A percentile compares a stretch with the other conserved stretches of the same genome.
Conservation (phyloP, 2,888 invertebrate genomes). For the Peribatodes rhomboidaria region DNA sequence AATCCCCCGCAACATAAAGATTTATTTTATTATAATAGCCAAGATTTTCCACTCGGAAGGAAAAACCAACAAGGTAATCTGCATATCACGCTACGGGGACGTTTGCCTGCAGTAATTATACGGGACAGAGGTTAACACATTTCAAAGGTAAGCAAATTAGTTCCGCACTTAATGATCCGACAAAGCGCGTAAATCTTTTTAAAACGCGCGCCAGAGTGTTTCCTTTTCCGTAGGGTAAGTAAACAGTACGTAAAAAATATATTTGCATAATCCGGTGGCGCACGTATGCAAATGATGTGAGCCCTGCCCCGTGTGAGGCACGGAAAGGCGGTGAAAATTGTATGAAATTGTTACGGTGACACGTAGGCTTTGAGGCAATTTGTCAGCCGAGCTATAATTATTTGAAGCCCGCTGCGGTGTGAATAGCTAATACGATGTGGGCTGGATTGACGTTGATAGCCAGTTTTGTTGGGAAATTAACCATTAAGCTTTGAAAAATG, state of each 20-base stretch:
- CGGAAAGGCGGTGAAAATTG: conserved; percentile 80
- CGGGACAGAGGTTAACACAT: conserved; percentile 83
- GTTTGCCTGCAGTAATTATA: conserved; percentile 77
- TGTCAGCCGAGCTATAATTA: conserved; percentile 84
- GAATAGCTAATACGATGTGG: conserved; percentile 63
- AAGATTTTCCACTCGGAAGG: conserved; percentile 45
- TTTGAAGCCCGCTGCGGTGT: conserved; percentile 64
- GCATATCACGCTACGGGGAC: conserved; percentile 81
- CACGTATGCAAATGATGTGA: conserved; percentile 81
- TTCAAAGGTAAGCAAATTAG: conserved; percentile 87
- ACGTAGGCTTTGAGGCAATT: conserved; percentile 82
- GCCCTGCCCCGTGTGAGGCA: conserved; percentile 72
- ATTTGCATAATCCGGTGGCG: conserved; percentile 83
- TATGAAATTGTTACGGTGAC: conserved; percentile 84
- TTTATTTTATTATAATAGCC: conserved; percentile 41
- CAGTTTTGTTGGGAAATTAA: conserved; percentile 29
- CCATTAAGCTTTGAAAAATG: conserved; percentile 23
- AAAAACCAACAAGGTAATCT: conserved; percentile 73
- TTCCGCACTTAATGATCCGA: conserved; percentile 86
- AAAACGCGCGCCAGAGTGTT: conserved; percentile 81
- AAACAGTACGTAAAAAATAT: conserved; percentile 81
- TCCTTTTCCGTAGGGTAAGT: conserved; percentile 76
- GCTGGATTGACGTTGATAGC: conserved; percentile 49
- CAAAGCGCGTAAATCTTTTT: conserved; percentile 87
- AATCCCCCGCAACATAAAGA: conserved; percentile 38